Conservation (phyloP, 2,113 vertebrate species). For the Chitala chitala region DNA sequence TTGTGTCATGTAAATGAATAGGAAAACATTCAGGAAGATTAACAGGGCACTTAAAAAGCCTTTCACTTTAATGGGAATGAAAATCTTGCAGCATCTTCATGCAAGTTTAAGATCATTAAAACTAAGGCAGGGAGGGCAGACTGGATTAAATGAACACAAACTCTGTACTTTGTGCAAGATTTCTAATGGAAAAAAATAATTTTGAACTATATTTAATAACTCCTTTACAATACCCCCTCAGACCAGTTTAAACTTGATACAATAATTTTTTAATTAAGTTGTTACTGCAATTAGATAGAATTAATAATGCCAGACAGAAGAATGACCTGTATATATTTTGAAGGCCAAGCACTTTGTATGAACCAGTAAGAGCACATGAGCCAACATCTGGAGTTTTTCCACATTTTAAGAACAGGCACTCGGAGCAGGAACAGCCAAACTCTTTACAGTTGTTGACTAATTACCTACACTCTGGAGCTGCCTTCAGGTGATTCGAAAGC, state of each 20-base stretch:
- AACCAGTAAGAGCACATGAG: background rate
- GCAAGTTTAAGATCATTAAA: conserved; percentile 43
- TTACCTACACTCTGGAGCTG: background rate
- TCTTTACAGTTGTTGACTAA: background rate
- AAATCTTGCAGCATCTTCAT: conserved; percentile 45
- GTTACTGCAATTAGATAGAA: background rate
- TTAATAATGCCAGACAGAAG: background rate
- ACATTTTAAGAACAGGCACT: background rate
- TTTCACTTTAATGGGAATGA: conserved; percentile 38
- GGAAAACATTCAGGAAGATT: conserved; percentile 44
- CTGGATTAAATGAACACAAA: conserved; percentile 43
- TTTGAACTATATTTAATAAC: conserved; percentile 8
- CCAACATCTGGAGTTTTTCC: background rate
- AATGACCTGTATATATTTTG: background rate
- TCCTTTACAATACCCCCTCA: conserved; percentile 12
- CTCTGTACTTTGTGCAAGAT: conserved; percentile 36
- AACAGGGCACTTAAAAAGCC: conserved; percentile 37
- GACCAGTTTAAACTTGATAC: background rate
- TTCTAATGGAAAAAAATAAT: background rate
- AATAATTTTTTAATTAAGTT: background rate
- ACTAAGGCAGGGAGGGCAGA: conserved; percentile 28
- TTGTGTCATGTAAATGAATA: conserved; percentile 23
- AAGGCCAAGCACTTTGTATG: background rate
- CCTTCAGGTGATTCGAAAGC: too few relatives aligned
- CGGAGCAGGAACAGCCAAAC: background rate